These are phyloP conservation scores for Zaprionus nigranus DNA, from an alignment of 1,140 invertebrate genomes.

Conservation along the genomic window DNA sequence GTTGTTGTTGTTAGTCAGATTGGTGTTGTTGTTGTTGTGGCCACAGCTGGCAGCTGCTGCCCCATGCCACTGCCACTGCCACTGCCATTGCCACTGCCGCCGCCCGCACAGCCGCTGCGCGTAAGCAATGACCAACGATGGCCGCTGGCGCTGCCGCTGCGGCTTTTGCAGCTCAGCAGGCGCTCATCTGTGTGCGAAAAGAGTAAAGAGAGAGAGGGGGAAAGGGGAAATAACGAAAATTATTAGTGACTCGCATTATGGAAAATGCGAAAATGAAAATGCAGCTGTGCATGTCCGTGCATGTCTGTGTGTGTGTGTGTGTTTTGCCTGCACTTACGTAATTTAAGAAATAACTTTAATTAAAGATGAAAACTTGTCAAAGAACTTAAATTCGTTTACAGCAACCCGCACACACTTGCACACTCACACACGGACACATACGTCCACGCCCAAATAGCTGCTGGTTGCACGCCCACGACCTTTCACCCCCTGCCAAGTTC, in stretches of 20 bases:
- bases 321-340: conserved; percentile 9
- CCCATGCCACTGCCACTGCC: conserved; percentile 18
- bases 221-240: conserved; percentile 27
- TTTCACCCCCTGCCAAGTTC: not conserved
- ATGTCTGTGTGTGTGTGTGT: not conserved
- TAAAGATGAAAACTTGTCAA: conserved; percentile 50
- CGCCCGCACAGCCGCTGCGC: conserved; percentile 22
- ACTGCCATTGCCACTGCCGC: conserved; percentile 23
- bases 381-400: conserved; percentile 54
- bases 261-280: not conserved
- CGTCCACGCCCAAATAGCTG: not conserved
- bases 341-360: conserved; percentile 46
- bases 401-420: conserved; percentile 5
- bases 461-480: not conserved
- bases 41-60: not conserved
- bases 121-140: conserved; percentile 79
- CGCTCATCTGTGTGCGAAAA: conserved; percentile 63
- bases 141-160: conserved; percentile 72
- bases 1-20: conserved; percentile 71
- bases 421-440: not conserved
- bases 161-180: conserved; percentile 67
- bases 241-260: conserved; percentile 26
- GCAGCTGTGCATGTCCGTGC: not conserved
- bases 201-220: too few relatives aligned
- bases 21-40: conserved; percentile 69